A percentile compares a stretch with the other conserved stretches of the same genome.
Evolutionary conservation across 2,888 invertebrate species (phyloP).

Genomic region (Terebella lapidaria): DNA sequence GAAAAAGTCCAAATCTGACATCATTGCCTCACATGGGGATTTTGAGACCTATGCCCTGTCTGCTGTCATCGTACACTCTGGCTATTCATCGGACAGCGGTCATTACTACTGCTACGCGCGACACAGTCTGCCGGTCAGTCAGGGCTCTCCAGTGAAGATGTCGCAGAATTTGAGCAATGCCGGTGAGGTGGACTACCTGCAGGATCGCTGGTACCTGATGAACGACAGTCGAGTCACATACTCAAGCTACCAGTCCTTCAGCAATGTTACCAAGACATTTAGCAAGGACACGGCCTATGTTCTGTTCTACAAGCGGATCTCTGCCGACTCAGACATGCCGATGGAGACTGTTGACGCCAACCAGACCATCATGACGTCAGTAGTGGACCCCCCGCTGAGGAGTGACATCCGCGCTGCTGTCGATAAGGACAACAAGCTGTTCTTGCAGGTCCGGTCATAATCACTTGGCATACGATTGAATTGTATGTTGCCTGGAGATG

Average conservation of each 20-base stretch:
- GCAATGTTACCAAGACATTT: constrained; percentile 41
- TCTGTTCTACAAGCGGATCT: constrained; percentile 62
- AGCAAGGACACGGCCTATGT: constrained; percentile 79
- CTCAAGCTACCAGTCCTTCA: constrained; percentile 44
- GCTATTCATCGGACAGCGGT: constrained; percentile 76
- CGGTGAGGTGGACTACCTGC: constrained; percentile 28
- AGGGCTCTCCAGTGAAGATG: background rate
- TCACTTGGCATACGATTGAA: too few relatives aligned
- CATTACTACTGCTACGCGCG: constrained; percentile 79
- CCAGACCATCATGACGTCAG: background rate
- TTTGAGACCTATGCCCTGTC: constrained; percentile 57
- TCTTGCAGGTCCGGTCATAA: constrained; percentile 12
- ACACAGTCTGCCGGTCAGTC: constrained; percentile 15
- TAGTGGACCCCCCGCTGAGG: background rate
- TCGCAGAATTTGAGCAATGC: constrained; percentile 2
- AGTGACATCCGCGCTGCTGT: constrained; percentile 10
- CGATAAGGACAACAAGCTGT: constrained; percentile 14
- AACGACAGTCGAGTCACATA: constrained; percentile 70
- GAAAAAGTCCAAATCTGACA: background rate
- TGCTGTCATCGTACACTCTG: constrained; percentile 79
- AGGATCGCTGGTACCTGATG: constrained; percentile 70
- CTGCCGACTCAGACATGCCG: too few relatives aligned
- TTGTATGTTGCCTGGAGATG: too few relatives aligned
- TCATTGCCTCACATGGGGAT: background rate
- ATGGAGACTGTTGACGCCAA: background rate